These are phyloP conservation scores for Epirrhoe alternata DNA, from an alignment of 2,888 invertebrate genomes.

Conservation along the genomic window DNA sequence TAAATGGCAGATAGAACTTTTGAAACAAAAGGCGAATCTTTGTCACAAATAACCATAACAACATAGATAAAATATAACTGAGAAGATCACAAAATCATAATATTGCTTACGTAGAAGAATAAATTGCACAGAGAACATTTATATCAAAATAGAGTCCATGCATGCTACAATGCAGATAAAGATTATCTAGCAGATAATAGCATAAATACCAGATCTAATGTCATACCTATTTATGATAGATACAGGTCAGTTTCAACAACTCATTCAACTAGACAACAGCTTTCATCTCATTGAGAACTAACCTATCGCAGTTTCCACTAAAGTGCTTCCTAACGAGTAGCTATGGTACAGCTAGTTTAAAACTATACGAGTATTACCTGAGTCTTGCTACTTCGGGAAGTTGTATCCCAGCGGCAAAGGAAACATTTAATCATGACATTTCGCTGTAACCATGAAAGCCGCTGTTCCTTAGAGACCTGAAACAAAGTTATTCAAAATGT, in stretches of 20 bases:
- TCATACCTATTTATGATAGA: background rate
- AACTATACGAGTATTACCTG: slow-evolving; percentile 29
- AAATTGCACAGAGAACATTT: no score
- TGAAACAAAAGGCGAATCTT: no score
- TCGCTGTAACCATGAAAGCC: slow-evolving; percentile 25
- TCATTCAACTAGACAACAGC: slow-evolving; percentile 15
- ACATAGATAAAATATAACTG: no score
- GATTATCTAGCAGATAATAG: no score
- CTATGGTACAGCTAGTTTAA: slow-evolving; percentile 5
- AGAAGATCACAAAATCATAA: no score
- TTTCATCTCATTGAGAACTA: background rate
- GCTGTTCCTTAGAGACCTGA: slow-evolving; percentile 29
- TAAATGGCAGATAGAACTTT: no score
- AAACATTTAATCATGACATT: slow-evolving; percentile 40
- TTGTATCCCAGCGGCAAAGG: slow-evolving; percentile 30
- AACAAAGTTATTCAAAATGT: slow-evolving; percentile 40
- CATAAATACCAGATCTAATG: background rate
- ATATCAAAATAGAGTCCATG: no score
- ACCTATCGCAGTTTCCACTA: slow-evolving; percentile 7
- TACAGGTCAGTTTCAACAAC: slow-evolving; percentile 1
- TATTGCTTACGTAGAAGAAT: no score
- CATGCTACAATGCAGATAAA: background rate
- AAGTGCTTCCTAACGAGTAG: slow-evolving; percentile 23
- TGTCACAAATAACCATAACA: no score
- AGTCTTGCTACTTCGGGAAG: slow-evolving; percentile 29